Conservation (phyloP, 1,140 invertebrate species). For the Muscidifurax raptorellus region DNA sequence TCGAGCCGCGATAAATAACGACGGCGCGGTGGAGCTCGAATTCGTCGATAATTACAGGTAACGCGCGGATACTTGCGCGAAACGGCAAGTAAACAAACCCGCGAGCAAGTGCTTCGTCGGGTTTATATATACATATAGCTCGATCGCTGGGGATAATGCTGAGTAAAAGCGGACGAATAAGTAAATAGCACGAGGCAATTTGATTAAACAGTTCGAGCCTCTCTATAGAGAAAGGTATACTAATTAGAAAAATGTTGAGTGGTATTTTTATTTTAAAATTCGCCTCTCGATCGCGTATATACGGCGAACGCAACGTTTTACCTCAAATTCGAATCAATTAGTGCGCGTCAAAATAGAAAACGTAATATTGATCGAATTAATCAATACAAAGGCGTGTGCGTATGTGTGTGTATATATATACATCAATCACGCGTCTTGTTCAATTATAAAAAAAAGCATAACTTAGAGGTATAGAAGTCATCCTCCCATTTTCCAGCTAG, state of each 20-base stretch:
- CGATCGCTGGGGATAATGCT: background rate
- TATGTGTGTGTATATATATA: no score
- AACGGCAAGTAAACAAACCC: background rate
- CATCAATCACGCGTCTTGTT: background rate
- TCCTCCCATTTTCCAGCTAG: background rate
- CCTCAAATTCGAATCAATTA: no score
- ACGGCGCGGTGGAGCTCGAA: background rate
- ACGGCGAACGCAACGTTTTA: no score
- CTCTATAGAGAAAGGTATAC: background rate
- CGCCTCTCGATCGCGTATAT: no score
- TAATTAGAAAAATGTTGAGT: background rate
- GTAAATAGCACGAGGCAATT: background rate
- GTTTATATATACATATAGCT: background rate
- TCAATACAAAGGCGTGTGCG: no score
- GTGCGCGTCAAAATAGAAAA: no score
- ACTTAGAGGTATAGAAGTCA: background rate
- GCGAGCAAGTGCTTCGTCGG: background rate
- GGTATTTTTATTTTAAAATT: background rate
- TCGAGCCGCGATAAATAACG: background rate
- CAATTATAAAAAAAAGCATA: background rate
- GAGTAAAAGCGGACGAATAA: background rate
- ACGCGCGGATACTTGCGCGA: background rate
- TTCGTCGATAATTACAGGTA: conserved; percentile 4
- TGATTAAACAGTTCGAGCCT: background rate
- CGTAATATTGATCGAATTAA: no score